These are phyloP conservation scores for Synanthedon formicaeformis DNA, from an alignment of 2,888 invertebrate genomes.

Conservation along the genomic window DNA sequence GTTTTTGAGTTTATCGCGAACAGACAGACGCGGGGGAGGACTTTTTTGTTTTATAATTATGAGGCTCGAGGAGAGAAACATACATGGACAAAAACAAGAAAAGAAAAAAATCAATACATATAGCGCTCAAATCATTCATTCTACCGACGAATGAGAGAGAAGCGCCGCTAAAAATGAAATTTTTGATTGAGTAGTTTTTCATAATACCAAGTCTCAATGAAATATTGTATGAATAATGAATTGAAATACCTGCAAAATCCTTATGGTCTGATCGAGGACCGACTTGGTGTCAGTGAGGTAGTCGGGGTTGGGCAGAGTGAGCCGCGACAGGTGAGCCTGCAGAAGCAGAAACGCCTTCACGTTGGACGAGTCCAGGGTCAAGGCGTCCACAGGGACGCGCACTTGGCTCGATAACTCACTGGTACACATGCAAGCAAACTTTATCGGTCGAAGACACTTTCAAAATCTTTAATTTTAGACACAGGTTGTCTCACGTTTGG, in stretches of 20 bases:
- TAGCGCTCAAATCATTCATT: too few species aligned
- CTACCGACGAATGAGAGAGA: too few species aligned
- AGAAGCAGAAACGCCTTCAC: constrained; percentile 94
- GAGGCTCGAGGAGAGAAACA: too few species aligned
- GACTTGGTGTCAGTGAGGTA: constrained; percentile 97
- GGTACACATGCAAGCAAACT: constrained; percentile 13
- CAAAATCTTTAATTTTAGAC: too few species aligned
- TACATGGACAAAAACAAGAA: too few species aligned
- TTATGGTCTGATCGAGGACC: constrained; percentile 94
- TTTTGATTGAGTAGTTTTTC: neutral
- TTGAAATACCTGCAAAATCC: constrained; percentile 84
- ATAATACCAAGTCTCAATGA: neutral
- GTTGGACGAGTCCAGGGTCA: constrained; percentile 89
- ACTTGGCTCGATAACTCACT: constrained; percentile 86
- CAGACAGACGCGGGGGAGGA: too few species aligned
- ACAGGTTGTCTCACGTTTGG: too few species aligned
- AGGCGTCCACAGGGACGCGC: constrained; percentile 77
- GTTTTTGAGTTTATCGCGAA: too few species aligned
- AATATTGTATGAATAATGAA: neutral
- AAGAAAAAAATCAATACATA: too few species aligned
- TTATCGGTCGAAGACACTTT: too few species aligned
- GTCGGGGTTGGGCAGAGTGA: constrained; percentile 89
- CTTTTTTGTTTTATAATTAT: too few species aligned
- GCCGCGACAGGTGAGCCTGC: constrained; percentile 92
- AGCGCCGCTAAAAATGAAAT: too few species aligned